Conservation (phyloP, 2,113 vertebrate genomes). For the Lucifuga dentata region DNA sequence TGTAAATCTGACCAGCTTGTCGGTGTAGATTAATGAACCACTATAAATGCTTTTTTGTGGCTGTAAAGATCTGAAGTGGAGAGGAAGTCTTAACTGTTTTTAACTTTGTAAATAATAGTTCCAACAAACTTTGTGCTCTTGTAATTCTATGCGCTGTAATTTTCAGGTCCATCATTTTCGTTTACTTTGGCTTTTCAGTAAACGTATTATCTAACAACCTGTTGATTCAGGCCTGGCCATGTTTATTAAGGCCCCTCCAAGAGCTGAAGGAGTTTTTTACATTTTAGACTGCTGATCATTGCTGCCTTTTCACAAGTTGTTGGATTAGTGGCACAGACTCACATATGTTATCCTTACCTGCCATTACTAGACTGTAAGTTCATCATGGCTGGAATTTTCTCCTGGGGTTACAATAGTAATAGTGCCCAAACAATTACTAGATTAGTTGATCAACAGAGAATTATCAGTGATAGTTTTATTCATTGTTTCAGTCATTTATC, state of each 20-base stretch:
- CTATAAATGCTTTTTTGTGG: background rate
- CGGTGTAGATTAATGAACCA: background rate
- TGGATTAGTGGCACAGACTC: constrained; percentile 1
- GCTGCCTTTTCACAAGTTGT: background rate
- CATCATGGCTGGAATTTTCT: too few species aligned
- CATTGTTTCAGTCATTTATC: too few species aligned
- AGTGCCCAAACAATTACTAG: too few species aligned
- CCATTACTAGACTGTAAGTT: background rate
- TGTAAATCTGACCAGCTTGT: too few species aligned
- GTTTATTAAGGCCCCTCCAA: constrained; percentile 51
- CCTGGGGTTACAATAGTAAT: too few species aligned
- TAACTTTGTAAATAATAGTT: constrained; percentile 68
- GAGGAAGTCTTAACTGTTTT: constrained; percentile 51
- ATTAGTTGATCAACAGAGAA: too few species aligned
- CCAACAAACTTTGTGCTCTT: constrained; percentile 47
- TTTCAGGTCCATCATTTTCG: constrained; percentile 48
- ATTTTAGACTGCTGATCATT: constrained; percentile 2
- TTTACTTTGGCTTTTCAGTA: constrained; percentile 47
- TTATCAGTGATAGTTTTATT: too few species aligned
- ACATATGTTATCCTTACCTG: background rate
- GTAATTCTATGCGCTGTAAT: constrained; percentile 44
- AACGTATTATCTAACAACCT: constrained; percentile 69
- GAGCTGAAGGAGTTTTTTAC: constrained; percentile 8
- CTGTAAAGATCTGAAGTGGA: constrained; percentile 52
- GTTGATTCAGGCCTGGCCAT: constrained; percentile 64